Evolutionary conservation across 2,113 vertebrate genomes (phyloP), one percentile per base, ranked within the genome.

Genomic region (Anoplopoma fimbria): DNA sequence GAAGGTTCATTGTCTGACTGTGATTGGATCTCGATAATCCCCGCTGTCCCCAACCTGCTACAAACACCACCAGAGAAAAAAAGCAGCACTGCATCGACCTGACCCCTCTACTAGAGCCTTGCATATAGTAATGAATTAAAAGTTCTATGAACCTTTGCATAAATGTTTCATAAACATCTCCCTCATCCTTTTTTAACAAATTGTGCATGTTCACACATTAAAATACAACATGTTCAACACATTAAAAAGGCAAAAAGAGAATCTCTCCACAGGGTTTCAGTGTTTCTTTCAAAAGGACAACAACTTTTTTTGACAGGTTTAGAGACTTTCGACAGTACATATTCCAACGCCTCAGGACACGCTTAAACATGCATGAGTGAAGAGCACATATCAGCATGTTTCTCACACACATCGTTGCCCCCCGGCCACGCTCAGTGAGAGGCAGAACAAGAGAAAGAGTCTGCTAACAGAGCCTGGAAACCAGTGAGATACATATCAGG

Each of bases 311-410:
- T 40, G 55, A 47, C 76, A 67, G 19, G 53, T 85, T 85, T 15
- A 67, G 29, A 79, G 31, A 65, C 67, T 69, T 47, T 33, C 12
- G 29, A 71, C 42, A 14, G 68, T 8, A 68, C 38, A 63, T 82
- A 74, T 57, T 74, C 6, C 31, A 58, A 49, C 34, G 78, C 87
- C 88, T 33, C 1, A 13, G 74, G 88, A 83, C 72, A 75, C 7
- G 79, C 68, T 85, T 90, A 82, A 79, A 87, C 81, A 89, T 77
- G 86, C 78, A 88, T 62, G 79, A 84, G 64, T 53, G 75, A 73
- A 33, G 60, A 72, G 76, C 75, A 69, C 36, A 80, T 72, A 70
- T 55, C 72, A 80, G 69, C 55, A 60, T 76, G 82, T 67, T 79
- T 45, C 17, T 65, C 69, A 79, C 80, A 78, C 40, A 78, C 75